Conservation (phyloP, 2,888 invertebrate genomes). For the Rapana venosa region DNA sequence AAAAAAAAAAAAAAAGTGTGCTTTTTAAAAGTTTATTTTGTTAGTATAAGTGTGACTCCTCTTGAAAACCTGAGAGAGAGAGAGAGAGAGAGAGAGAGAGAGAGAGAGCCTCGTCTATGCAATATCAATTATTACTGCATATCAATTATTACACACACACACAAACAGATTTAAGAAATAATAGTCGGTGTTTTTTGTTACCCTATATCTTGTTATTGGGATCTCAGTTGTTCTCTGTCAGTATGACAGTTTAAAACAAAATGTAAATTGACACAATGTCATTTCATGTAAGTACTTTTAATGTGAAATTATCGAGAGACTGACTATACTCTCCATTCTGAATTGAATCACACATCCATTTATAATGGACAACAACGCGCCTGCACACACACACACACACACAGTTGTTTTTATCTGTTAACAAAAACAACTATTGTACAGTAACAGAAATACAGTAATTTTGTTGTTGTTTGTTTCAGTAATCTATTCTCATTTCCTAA, state of each 20-base stretch:
- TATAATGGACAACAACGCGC: not conserved
- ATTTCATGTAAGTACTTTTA: not conserved
- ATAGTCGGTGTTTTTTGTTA: not conserved
- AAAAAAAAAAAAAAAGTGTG: too few species aligned
- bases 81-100: conserved; percentile 40
- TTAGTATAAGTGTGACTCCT: too few species aligned
- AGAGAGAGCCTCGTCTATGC: conserved; percentile 10
- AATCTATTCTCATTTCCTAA: too few species aligned
- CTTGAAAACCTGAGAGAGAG: not conserved
- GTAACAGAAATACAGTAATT: not conserved
- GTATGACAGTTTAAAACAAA: not conserved
- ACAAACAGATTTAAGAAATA: too few species aligned
- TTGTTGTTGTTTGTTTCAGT: not conserved
- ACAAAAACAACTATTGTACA: not conserved
- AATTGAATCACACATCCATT: not conserved
- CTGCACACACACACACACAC: conserved; percentile 8
- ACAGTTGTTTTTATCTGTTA: not conserved
- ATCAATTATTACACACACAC: too few species aligned
- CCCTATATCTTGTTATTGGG: not conserved
- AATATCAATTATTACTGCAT: too few species aligned
- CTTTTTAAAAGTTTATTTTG: too few species aligned
- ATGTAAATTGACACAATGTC: not conserved
- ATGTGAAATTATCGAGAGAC: not conserved
- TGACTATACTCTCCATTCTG: not conserved
- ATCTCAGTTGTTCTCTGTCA: not conserved